phyloP scores from a whole-genome alignment of 1,140 invertebrate species.

The Drosophila kohkoa region DNA sequence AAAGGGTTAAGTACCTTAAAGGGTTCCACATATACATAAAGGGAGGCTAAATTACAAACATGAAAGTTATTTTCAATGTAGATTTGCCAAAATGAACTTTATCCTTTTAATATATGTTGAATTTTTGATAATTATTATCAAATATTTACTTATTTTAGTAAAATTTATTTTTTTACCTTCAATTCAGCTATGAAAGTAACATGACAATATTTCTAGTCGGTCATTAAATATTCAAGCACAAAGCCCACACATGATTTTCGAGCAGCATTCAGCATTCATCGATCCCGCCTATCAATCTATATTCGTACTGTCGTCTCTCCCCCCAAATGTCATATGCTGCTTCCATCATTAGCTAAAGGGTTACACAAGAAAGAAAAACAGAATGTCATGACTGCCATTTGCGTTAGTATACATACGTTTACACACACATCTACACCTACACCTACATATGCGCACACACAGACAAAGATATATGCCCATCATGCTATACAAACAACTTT shows the following conservation, averaged over 20 bases:
- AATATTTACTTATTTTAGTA: too few relatives aligned
- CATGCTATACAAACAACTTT: constrained; percentile 50
- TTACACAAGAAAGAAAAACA: constrained; percentile 75
- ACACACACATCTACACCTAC: constrained; percentile 27
- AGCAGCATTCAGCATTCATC: constrained; percentile 17
- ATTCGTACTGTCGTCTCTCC: constrained; percentile 19
- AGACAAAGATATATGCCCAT: constrained; percentile 53
- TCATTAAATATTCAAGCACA: not conserved
- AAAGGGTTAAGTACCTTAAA: too few relatives aligned
- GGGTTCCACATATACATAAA: too few relatives aligned
- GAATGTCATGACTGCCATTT: constrained; percentile 73
- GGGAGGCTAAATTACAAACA: too few relatives aligned
- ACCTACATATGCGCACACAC: not conserved
- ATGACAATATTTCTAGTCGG: not conserved
- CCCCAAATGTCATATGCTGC: constrained; percentile 61
- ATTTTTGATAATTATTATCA: too few relatives aligned
- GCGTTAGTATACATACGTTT: constrained; percentile 54
- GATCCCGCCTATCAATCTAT: constrained; percentile 44
- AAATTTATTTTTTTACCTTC: too few relatives aligned
- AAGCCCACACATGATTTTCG: not conserved
- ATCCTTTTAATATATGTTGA: too few relatives aligned
- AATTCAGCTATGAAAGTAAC: not conserved
- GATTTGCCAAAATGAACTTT: too few relatives aligned
- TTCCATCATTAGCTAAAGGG: constrained; percentile 78
- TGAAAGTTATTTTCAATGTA: too few relatives aligned